phyloP scores from a whole-genome alignment of 1,140 invertebrate genomes.

The Drosophila micromelanica region DNA sequence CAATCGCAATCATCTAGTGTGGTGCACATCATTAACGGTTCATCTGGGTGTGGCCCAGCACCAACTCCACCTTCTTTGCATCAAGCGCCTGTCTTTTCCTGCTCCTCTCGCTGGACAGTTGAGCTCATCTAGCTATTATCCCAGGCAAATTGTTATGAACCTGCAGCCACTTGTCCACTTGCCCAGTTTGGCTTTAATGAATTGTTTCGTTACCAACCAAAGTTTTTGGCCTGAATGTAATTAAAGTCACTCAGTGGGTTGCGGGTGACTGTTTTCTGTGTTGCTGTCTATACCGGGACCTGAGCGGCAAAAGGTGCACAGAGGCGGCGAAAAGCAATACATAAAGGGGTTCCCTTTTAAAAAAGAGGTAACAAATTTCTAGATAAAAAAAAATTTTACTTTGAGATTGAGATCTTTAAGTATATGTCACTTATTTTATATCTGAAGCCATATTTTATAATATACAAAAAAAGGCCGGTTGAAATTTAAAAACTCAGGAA shows the following conservation, averaged over 20 bases:
- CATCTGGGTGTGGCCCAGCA: constrained; percentile 41
- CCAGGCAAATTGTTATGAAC: constrained; percentile 56
- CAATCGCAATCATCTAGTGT: constrained; percentile 69
- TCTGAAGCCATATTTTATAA: no score
- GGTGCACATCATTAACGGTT: constrained; percentile 75
- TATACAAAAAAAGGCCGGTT: no score
- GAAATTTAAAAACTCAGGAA: no score
- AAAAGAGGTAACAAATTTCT: no score
- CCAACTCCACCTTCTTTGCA: constrained; percentile 12
- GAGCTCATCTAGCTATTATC: constrained; percentile 38
- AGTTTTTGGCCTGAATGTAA: constrained; percentile 54
- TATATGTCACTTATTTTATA: no score
- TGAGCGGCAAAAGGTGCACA: not conserved
- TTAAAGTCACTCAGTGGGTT: constrained; percentile 49
- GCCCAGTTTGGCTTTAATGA: constrained; percentile 68
- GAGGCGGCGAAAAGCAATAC: constrained; percentile 7
- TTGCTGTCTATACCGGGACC: not conserved
- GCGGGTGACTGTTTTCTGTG: constrained; percentile 2
- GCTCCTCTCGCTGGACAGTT: constrained; percentile 10
- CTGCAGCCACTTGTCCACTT: constrained; percentile 30
- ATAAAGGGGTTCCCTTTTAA: not conserved
- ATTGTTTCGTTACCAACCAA: constrained; percentile 49
- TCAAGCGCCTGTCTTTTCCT: not conserved
- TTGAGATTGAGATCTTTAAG: no score
- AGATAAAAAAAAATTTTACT: no score